A percentile compares a stretch with the other conserved stretches of the same genome.
Evolutionary conservation across 1,140 invertebrate species (phyloP).

Genomic region (Drosophila sproati): DNA sequence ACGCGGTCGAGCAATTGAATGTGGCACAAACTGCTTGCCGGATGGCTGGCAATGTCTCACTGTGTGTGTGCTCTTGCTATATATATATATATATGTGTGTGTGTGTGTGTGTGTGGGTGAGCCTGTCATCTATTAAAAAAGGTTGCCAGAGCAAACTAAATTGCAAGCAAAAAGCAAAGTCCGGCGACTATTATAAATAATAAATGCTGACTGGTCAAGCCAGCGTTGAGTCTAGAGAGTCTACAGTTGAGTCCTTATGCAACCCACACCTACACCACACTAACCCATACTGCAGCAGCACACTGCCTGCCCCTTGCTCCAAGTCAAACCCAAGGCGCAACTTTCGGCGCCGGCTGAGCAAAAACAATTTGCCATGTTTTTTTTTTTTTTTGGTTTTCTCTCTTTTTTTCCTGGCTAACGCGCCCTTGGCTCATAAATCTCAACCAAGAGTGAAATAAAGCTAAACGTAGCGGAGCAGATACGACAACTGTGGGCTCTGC

Average conservation of each 20-base stretch:
- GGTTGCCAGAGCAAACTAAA: conserved; percentile 64
- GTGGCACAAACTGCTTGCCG: conserved; percentile 74
- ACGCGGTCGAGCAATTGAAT: conserved; percentile 72
- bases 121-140: conserved; percentile 78
- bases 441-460: conserved; percentile 81
- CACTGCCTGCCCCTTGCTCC: neutral
- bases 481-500: conserved; percentile 11
- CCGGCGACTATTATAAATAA: conserved; percentile 80
- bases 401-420: conserved; percentile 68
- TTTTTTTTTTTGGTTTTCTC: conserved; percentile 8
- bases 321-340: conserved; percentile 36
- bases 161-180: conserved; percentile 69
- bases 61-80: neutral
- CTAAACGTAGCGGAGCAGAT: conserved; percentile 66
- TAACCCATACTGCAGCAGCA: no score
- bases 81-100: neutral
- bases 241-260: conserved; percentile 5
- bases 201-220: conserved; percentile 82
- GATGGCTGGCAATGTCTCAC: conserved; percentile 26
- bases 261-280: neutral
- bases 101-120: conserved; percentile 7
- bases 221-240: conserved; percentile 21
- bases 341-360: conserved; percentile 65
- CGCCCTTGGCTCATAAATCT: conserved; percentile 81
- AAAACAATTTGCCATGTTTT: conserved; percentile 73